Percentiles rank a stretch among this genome's conserved stretches.
phyloP scores from a whole-genome alignment of 92 coral and sea anemone genomes.

The Plumapathes pennacea region DNA sequence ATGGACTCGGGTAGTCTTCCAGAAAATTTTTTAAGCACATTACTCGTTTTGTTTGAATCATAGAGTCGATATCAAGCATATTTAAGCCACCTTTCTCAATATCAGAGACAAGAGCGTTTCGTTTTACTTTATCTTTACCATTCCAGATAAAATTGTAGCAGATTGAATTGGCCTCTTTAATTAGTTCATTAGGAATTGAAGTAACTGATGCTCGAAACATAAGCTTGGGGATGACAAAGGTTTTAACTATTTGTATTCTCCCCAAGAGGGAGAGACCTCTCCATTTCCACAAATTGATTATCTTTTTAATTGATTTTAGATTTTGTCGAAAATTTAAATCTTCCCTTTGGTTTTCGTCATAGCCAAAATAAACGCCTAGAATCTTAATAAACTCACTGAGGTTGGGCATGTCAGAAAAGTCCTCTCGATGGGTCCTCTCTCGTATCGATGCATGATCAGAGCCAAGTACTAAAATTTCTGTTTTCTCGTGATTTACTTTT shows the following conservation, averaged over 20 bases:
- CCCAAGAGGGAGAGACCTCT: slow-evolving; percentile 8
- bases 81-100: slow-evolving; percentile 24
- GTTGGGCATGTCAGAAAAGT: background rate
- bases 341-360: background rate
- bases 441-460: too few relatives aligned
- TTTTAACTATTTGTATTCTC: slow-evolving; percentile 21
- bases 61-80: slow-evolving; percentile 23
- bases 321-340: background rate
- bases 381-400: background rate
- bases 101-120: slow-evolving; percentile 13
- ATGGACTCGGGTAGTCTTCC: slow-evolving; percentile 11
- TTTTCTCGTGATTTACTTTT: slow-evolving; percentile 7
- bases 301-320: slow-evolving; percentile 3
- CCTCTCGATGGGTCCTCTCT: background rate
- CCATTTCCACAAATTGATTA: slow-evolving; percentile 3
- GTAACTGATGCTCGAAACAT: slow-evolving; percentile 1
- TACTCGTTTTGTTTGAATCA: slow-evolving; percentile 6
- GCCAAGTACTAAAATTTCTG: slow-evolving; percentile 1
- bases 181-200: slow-evolving; percentile 1
- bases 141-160: slow-evolving; percentile 30
- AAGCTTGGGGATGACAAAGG: slow-evolving; percentile 17
- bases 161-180: slow-evolving; percentile 1
- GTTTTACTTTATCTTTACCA: slow-evolving; percentile 32
- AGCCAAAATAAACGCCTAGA: slow-evolving; percentile 1
- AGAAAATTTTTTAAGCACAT: slow-evolving; percentile 11